Percentiles rank a stretch among this genome's conserved stretches.
phyloP scores from a whole-genome alignment of 2,113 vertebrate species.

The Stictonetta naevosa region DNA sequence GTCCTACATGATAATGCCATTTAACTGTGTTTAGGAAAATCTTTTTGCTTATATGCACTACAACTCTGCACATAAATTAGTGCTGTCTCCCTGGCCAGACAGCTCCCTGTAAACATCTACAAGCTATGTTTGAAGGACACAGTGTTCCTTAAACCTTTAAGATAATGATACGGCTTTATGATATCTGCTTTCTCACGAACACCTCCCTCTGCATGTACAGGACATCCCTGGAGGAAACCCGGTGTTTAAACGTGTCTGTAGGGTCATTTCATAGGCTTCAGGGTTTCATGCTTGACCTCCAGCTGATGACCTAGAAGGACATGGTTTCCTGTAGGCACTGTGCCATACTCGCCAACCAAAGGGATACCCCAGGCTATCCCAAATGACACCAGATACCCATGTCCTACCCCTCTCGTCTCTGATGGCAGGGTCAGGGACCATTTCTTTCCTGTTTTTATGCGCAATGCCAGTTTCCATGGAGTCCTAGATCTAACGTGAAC shows the following conservation, averaged over 20 bases:
- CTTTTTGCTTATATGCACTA: constrained; percentile 9
- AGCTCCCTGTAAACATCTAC: background rate
- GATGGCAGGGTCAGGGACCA: background rate
- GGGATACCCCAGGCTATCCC: background rate
- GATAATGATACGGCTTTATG: background rate
- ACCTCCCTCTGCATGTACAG: rapidly evolving
- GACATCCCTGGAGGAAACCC: background rate
- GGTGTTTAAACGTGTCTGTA: background rate
- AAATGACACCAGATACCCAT: background rate
- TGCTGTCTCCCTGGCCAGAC: background rate
- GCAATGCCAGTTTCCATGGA: background rate
- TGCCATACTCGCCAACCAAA: background rate
- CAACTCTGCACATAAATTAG: constrained; percentile 2
- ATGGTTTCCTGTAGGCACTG: background rate
- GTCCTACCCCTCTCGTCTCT: background rate
- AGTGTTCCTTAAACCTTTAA: background rate
- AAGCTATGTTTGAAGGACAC: background rate
- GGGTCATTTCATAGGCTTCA: background rate
- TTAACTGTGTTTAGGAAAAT: constrained; percentile 37
- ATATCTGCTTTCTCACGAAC: background rate
- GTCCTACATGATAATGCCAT: background rate
- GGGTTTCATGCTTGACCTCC: background rate
- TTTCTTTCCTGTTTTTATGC: background rate
- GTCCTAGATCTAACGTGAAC: background rate
- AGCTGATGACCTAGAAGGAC: background rate